These are phyloP conservation scores for Dione vanillae DNA, from an alignment of 2,888 invertebrate genomes.

Conservation along the genomic window DNA sequence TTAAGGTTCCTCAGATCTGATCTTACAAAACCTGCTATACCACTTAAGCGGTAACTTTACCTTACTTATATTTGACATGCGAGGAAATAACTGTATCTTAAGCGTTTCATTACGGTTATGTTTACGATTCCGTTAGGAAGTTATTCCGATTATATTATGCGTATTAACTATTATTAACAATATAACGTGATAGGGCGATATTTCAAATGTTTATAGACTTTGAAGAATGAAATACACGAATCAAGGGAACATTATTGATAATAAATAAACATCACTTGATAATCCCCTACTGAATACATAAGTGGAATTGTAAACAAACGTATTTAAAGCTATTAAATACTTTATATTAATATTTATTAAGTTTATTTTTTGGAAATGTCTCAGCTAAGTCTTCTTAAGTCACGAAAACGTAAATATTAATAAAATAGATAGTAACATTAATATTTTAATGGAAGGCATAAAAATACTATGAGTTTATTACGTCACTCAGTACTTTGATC, in stretches of 20 bases:
- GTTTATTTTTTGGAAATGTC: constrained; percentile 63
- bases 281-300: constrained; percentile 30
- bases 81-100: constrained; percentile 70
- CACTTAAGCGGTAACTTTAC: constrained; percentile 49
- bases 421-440: constrained; percentile 51
- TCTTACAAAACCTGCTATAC: constrained; percentile 46
- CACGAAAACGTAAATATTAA: constrained; percentile 54
- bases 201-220: constrained; percentile 19
- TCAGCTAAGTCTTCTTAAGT: constrained; percentile 52
- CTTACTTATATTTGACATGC: constrained; percentile 60
- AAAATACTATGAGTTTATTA: constrained; percentile 71
- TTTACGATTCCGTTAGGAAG: constrained; percentile 60
- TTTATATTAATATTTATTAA: constrained; percentile 53
- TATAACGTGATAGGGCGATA: constrained; percentile 33
- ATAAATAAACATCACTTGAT: constrained; percentile 27
- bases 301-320: constrained; percentile 39
- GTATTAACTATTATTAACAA: constrained; percentile 44
- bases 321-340: constrained; percentile 68
- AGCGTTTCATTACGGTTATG: constrained; percentile 64
- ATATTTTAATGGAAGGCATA: constrained; percentile 57
- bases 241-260: constrained; percentile 23
- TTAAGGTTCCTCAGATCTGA: constrained; percentile 36
- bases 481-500: constrained; percentile 83
- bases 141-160: constrained; percentile 39
- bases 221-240: constrained; percentile 26